phyloP scores from a whole-genome alignment of 2,113 vertebrate species.

The Ictalurus punctatus region DNA sequence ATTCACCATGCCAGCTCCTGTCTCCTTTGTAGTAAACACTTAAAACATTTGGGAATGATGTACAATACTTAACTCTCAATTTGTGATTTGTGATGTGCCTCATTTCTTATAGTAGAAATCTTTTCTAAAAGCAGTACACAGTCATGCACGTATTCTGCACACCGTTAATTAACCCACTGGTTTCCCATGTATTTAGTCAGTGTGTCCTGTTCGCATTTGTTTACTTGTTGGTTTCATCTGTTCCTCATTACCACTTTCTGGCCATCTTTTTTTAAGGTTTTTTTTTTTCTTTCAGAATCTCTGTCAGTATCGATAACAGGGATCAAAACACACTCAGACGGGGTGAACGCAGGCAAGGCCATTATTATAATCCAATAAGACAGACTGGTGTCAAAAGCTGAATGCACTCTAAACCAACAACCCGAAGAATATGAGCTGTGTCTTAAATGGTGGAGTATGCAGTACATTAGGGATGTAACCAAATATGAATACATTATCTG shows the following conservation, averaged over 20 bases:
- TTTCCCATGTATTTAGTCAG: not conserved
- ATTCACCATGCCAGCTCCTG: constrained; percentile 60
- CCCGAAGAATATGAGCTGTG: constrained; percentile 18
- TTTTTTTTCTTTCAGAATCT: not conserved
- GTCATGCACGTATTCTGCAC: not conserved
- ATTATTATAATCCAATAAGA: constrained; percentile 17
- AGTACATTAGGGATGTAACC: constrained; percentile 8
- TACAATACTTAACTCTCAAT: not conserved
- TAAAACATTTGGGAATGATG: constrained; percentile 41
- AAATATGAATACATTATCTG: not conserved
- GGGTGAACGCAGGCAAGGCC: not conserved
- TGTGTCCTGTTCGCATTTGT: not conserved
- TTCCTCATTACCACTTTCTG: no score
- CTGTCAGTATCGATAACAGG: not conserved
- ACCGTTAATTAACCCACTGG: not conserved
- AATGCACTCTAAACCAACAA: constrained; percentile 18
- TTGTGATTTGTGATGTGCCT: constrained; percentile 19
- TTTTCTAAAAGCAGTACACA: constrained; percentile 7
- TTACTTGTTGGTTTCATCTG: not conserved
- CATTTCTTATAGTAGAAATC: constrained; percentile 8
- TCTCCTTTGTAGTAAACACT: constrained; percentile 39
- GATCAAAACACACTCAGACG: constrained; percentile 9
- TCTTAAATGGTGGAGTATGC: constrained; percentile 4
- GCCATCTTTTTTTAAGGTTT: not conserved
- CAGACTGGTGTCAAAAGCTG: not conserved